Conservation (phyloP, 2,888 invertebrate genomes). For the Caenorhabditis sp. region DNA sequence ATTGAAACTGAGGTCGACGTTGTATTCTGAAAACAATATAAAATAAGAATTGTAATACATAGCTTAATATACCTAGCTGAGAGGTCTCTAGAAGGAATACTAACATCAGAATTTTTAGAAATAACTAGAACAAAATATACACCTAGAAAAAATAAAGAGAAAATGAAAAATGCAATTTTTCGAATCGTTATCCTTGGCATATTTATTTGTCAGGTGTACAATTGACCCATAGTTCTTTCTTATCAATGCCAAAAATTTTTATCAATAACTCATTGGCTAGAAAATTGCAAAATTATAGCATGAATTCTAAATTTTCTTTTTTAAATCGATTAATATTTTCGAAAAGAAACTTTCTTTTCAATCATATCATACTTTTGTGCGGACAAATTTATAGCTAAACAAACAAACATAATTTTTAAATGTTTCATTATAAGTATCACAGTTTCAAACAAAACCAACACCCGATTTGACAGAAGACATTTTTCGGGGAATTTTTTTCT, state of each 20-base stretch:
- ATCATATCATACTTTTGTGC: too few species aligned
- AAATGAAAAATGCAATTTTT: conserved; percentile 4
- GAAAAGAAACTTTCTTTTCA: background rate
- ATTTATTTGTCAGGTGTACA: background rate
- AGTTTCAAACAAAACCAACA: conserved; percentile 17
- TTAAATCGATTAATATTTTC: too few species aligned
- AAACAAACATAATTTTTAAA: background rate
- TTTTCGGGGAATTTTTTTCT: background rate
- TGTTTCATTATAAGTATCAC: background rate
- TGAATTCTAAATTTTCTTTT: too few species aligned
- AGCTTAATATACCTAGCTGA: too few species aligned
- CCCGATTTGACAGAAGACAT: conserved; percentile 27
- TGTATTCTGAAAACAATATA: too few species aligned
- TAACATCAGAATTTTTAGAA: conserved; percentile 1
- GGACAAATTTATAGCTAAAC: too few species aligned
- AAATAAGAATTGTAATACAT: too few species aligned
- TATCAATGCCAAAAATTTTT: background rate
- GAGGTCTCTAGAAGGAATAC: too few species aligned
- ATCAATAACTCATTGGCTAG: background rate
- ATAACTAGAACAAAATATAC: conserved; percentile 13
- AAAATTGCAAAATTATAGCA: background rate
- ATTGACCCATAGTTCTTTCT: background rate
- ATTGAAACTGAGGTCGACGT: too few species aligned
- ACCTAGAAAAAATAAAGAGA: background rate
- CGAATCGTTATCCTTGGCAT: conserved; percentile 20